Evolutionary conservation across 2,113 vertebrate genomes (phyloP), one percentile per base, ranked within the genome.

Genomic region (Chascanopsetta lugubris): DNA sequence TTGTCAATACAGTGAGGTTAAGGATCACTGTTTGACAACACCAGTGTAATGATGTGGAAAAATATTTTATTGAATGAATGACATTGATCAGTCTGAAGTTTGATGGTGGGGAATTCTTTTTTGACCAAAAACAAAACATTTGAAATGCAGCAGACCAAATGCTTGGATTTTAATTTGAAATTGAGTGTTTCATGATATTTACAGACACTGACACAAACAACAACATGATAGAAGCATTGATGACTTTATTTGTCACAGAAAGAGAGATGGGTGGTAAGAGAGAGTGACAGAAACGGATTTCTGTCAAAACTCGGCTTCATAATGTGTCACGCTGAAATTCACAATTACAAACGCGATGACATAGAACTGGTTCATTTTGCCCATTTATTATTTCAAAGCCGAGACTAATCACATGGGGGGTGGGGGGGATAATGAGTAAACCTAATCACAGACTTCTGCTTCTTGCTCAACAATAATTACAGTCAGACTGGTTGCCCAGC

Each of bases 381-480:
- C 63, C 85, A 88, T 85, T 85, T 89, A 90, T 91, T 90, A 90
- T 89, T 90, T 90, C 77, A 85, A 79, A 88, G 78, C 82, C 69
- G 77, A 82, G 87, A 85, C 85, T 87, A 90, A 92, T 90, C 87
- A 89, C 85, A 87, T 59, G 63, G 62, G 71, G 42, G 65, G 72
- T n/a, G n/a, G 34, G 81, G 65, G 72, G 84, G 90, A 88, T 92
- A 90, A 92, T 87, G 84, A 89, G 85, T 87, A 84, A 81, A 89
- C 80, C 87, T 89, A 90, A 92, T 92, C 89, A 90, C 83, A 87
- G 84, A 90, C 87, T 92, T 87, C 79, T 84, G 84, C 82, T 87
- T 87, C 82, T 88, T 89, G 73, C 85, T 87, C 85, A 84, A 85
- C 85, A 89, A 87, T 91, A 92, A 91, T 91, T 92, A 89, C 80